These are phyloP conservation scores for Zosterops borbonicus DNA, from an alignment of 2,113 vertebrate genomes.

Conservation along the genomic window DNA sequence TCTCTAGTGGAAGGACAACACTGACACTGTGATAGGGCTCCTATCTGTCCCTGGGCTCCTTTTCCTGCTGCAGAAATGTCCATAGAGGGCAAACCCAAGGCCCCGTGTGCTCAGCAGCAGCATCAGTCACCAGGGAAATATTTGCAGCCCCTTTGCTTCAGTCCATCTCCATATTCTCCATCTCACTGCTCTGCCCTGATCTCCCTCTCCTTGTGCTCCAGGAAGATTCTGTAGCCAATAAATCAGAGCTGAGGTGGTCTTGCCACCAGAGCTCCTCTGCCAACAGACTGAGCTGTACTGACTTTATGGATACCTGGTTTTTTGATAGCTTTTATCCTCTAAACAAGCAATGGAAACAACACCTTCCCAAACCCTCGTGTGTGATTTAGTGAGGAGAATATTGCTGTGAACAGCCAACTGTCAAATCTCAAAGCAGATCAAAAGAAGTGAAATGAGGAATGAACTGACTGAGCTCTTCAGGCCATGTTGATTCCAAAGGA, in stretches of 20 bases:
- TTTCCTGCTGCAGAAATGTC: not conserved
- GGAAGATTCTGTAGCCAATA: not conserved
- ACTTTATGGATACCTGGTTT: not conserved
- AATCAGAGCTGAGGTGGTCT: not conserved
- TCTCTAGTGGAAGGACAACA: not conserved
- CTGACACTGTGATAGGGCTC: not conserved
- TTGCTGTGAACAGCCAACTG: conserved; percentile 52
- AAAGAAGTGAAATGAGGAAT: conserved; percentile 57
- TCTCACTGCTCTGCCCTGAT: not conserved
- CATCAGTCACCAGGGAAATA: not conserved
- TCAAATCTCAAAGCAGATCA: conserved; percentile 70
- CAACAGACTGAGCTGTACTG: not conserved
- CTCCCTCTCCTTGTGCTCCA: not conserved
- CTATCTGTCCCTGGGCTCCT: not conserved
- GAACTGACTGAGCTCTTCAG: conserved; percentile 45
- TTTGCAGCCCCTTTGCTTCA: not conserved
- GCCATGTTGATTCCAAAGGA: conserved; percentile 51
- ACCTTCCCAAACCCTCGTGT: not conserved
- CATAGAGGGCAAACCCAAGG: not conserved
- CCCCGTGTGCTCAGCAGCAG: not conserved
- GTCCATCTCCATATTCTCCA: not conserved
- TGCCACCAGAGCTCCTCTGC: not conserved
- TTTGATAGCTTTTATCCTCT: not conserved
- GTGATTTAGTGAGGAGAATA: conserved; percentile 62
- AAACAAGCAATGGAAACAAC: not conserved